These are phyloP conservation scores for Chloroceryle inda DNA, from an alignment of 2,797 vertebrate genomes.

Conservation along the genomic window DNA sequence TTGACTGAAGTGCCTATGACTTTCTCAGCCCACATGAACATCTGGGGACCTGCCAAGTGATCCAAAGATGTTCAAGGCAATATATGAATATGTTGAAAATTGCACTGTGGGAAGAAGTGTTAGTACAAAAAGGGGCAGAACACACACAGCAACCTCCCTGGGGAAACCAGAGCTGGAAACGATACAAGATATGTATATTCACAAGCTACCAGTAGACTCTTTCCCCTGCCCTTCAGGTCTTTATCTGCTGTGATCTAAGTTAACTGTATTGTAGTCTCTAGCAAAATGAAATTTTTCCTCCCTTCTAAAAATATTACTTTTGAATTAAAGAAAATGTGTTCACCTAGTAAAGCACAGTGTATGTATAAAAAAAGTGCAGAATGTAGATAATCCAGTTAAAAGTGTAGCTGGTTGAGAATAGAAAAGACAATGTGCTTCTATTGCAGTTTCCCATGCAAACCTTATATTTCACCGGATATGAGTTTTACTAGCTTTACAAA, in stretches of 20 bases:
- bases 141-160: neutral
- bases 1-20: neutral
- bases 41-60: neutral
- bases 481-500: constrained; percentile 66
- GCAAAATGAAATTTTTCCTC: neutral
- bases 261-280: neutral
- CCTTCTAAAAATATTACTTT: neutral
- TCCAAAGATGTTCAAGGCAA: neutral
- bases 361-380: neutral
- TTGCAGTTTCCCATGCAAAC: constrained; percentile 19
- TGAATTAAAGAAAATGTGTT: neutral
- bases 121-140: neutral
- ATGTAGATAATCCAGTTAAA: neutral
- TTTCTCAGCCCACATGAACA: neutral
- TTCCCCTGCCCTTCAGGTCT: neutral
- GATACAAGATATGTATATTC: neutral
- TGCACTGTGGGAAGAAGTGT: neutral
- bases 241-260: neutral
- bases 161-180: constrained; percentile 2
- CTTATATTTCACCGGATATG: constrained; percentile 4
- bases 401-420: neutral
- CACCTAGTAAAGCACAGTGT: neutral
- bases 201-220: neutral
- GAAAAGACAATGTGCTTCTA: neutral
- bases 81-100: constrained; percentile 12